phyloP scores from a whole-genome alignment of 2,113 vertebrate genomes.

The Collichthys lucidus region DNA sequence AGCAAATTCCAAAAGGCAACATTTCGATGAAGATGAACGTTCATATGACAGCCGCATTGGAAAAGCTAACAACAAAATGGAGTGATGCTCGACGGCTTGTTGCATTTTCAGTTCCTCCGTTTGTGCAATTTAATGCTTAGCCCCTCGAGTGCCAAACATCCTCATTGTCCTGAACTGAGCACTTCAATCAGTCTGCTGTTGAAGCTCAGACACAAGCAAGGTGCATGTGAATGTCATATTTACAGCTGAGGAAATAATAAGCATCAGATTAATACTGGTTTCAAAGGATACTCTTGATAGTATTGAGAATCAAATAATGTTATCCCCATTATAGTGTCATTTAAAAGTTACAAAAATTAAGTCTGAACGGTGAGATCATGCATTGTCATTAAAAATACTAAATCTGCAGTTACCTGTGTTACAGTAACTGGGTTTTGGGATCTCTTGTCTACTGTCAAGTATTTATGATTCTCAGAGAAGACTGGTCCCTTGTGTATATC shows the following conservation, averaged over 20 bases:
- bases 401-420: conserved; percentile 10
- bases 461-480: conserved; percentile 36
- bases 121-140: neutral
- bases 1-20: neutral
- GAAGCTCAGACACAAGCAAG: neutral
- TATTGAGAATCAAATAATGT: neutral
- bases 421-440: conserved; percentile 5
- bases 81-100: too few relatives aligned
- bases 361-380: neutral
- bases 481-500: conserved; percentile 46
- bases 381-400: neutral
- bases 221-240: neutral
- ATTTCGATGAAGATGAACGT: too few relatives aligned
- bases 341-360: neutral
- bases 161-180: neutral
- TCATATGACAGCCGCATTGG: too few relatives aligned
- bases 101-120: neutral
- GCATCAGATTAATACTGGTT: neutral
- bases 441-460: conserved; percentile 16
- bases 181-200: neutral
- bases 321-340: too few relatives aligned
- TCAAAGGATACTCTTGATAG: neutral
- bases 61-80: too few relatives aligned
- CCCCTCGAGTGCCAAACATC: neutral
- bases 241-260: neutral